Percentiles rank a stretch among this genome's conserved stretches.
Evolutionary conservation across 2,797 vertebrate genomes (phyloP).

Genomic region (Mormyrus proboscirostris): DNA sequence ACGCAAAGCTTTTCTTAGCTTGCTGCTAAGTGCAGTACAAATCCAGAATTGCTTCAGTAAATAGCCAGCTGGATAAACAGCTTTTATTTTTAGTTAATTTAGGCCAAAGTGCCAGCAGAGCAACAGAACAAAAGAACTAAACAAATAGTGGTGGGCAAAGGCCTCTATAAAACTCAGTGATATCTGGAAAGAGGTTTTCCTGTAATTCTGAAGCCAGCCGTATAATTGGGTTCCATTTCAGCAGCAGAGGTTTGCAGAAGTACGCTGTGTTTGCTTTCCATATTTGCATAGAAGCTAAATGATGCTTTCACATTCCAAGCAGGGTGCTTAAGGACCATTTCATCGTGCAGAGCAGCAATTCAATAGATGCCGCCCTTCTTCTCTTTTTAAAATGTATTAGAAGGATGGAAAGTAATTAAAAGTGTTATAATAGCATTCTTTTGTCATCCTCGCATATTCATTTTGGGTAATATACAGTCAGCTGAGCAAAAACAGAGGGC

Average conservation of each 20-base stretch:
- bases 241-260: background rate
- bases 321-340: background rate
- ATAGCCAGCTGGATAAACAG: constrained; percentile 8
- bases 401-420: constrained; percentile 2
- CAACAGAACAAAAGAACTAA: constrained; percentile 32
- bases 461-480: constrained; percentile 39
- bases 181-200: background rate
- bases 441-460: constrained; percentile 42
- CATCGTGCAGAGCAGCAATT: background rate
- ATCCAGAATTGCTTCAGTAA: background rate
- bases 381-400: background rate
- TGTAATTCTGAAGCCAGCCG: background rate
- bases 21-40: background rate
- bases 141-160: background rate
- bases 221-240: background rate
- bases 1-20: background rate
- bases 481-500: constrained; percentile 38
- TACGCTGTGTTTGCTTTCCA: background rate
- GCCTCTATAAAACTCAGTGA: background rate
- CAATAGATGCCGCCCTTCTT: background rate
- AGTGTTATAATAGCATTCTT: background rate
- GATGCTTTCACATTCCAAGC: background rate
- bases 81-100: constrained; percentile 4
- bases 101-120: background rate
- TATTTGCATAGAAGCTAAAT: background rate